A percentile compares a stretch with the other conserved stretches of the same genome.
Conservation (phyloP, 1,140 invertebrate genomes). For the Patella vulgata region DNA sequence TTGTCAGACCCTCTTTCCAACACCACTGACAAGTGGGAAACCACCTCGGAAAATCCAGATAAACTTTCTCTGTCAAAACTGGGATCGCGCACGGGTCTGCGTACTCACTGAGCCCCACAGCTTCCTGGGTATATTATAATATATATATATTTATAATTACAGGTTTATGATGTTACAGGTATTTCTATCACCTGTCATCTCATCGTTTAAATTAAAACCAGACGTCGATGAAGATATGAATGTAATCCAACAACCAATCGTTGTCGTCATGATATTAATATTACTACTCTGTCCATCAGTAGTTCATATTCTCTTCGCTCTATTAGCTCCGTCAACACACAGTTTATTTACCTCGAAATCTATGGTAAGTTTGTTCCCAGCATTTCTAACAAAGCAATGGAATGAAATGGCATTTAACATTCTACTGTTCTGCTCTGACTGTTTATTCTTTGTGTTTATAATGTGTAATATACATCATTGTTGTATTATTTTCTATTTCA, state of each 20-base stretch:
- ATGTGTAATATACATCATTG: background rate
- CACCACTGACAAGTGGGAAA: no score
- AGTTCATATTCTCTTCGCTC: conserved; percentile 26
- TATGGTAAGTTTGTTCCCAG: conserved; percentile 37
- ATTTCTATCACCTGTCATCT: conserved; percentile 42
- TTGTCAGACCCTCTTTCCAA: no score
- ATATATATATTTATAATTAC: no score
- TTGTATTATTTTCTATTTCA: conserved; percentile 23
- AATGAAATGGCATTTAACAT: no score
- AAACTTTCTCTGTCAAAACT: no score
- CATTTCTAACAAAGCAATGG: no score
- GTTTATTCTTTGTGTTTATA: background rate
- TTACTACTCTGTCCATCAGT: conserved; percentile 36
- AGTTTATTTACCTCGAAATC: conserved; percentile 15
- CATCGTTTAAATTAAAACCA: conserved; percentile 39
- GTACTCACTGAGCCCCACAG: no score
- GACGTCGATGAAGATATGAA: conserved; percentile 38
- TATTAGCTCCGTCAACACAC: conserved; percentile 1
- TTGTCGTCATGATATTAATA: conserved; percentile 30
- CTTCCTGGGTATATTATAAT: no score
- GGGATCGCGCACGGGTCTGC: no score
- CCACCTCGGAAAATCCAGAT: no score
- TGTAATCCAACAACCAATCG: conserved; percentile 33
- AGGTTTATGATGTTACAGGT: conserved; percentile 51
- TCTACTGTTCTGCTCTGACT: background rate